Evolutionary conservation across 2,797 vertebrate genomes (phyloP), one percentile per base, ranked within the genome.

Genomic region (Leuciscus waleckii): DNA sequence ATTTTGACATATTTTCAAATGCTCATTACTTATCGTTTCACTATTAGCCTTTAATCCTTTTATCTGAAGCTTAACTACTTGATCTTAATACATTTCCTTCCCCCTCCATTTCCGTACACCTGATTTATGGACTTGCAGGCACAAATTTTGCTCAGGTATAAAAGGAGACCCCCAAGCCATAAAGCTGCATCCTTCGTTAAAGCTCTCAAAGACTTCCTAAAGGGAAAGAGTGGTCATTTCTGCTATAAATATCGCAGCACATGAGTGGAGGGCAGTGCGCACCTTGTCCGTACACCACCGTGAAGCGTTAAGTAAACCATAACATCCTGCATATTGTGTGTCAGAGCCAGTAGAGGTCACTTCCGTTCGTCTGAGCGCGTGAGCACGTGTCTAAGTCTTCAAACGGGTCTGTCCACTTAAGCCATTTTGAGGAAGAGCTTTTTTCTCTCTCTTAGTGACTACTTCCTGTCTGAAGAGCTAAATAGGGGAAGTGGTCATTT

Each of bases 381-480:
- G 88, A 91, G 85, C 86, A 83, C 75, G 41, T 29, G 74, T 89
- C 79, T 82, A 73, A 56, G 35, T 93, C 94, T 95, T 94, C 90
- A 87, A 94, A 80, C 2, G 5, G 63, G 63, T 79, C 92, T 93
- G 92, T 86, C 88, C 89, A 90, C 87, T 84, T 89, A 89, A 91
- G 90, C 88, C 90, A 93, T 91, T 94, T 95, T 93, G 94, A 95
- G 94, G 92, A 95, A 94, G 93, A 84, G 41, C 19, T 56, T 51
- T 43, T 61, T 69, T 82, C 67, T 75, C 88, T 93, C 93, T 92
- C 90, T 92, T 89, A 89, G 93, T 93, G 94, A 93, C 92, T 93
- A 95, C 96, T 96, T 95, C 95, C 95, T 95, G 94, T 92, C 92
- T 93, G 51, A 80, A 86, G 70, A 79, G 93, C 93, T 93, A 93